Base-by-base conservation (phyloP, 1,140 invertebrate species). In the Glossosoma conforme region DNA sequence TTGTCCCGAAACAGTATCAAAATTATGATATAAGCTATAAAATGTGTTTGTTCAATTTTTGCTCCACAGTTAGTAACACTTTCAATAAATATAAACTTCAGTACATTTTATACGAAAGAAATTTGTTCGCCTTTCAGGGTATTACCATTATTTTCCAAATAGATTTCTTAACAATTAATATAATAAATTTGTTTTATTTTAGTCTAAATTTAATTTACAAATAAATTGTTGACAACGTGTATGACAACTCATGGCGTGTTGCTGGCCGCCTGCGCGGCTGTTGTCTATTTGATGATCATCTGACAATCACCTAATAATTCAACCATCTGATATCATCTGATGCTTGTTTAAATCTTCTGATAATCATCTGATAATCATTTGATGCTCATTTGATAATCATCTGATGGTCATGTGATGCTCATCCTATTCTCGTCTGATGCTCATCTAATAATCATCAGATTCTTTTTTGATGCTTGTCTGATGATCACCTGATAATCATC, bases 41-140 rank as follows among this genome's bases (percentile, higher is more conserved):
- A 45, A 22, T 45, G 33, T 45, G 44, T 30, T 46, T 24, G 36
- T 49, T 25, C 33, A 37, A 37, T 9, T 20, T 11, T 48, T 37
- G 18, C 13, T 14, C n/a, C 18, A 15, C 20, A 56, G 30, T n/a
- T 28, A 37, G 33, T 38, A 41, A n/a, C n/a, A n/a, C n/a, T n/a
- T n/a, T n/a, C 35, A 43, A 49, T 49, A 55, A 38, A 44, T 40
- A 52, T 46, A 38, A 51, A 51, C 44, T 46, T 49, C 40, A 45
- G 50, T 52, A 49, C 55, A 35, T 49, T 41, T 44, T 50, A 45
- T 53, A 53, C 50, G 22, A 57, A 57, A 52, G 49, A 51, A 58
- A 49, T 25, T 52, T 59, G 36, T 46, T 55, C 45, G 56, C 56
- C 56, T 52, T 59, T 59, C 52, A 59, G 56, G 56, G 56, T 59